Percentiles rank a stretch among this genome's conserved stretches.
These are phyloP conservation scores for Mesoclemmys tuberculata DNA, from an alignment of 2,113 vertebrate species.

Conservation along the genomic window DNA sequence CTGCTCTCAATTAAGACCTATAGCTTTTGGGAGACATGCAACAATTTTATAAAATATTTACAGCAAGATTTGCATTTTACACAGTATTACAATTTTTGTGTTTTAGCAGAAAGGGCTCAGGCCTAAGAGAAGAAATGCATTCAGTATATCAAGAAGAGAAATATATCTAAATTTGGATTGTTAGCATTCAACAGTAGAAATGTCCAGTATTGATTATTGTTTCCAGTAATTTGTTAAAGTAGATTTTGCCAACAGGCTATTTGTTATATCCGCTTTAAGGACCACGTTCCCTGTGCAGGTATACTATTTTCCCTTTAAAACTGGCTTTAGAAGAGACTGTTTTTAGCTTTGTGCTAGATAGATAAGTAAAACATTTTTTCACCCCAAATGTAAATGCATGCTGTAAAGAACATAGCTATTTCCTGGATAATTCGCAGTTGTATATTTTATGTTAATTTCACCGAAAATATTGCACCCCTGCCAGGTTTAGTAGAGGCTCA, in stretches of 20 bases:
- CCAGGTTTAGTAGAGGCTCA: conserved; percentile 86
- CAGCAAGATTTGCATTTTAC: conserved; percentile 86
- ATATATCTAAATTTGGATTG: conserved; percentile 58
- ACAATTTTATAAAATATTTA: conserved; percentile 91
- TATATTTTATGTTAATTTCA: conserved; percentile 91
- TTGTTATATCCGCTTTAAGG: conserved; percentile 51
- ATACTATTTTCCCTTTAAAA: conserved; percentile 75
- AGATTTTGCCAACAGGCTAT: conserved; percentile 55
- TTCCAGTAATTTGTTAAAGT: conserved; percentile 68
- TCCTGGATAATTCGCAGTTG: conserved; percentile 88
- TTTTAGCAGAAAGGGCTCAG: conserved; percentile 75
- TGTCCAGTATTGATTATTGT: conserved; percentile 47
- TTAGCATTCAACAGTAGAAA: conserved; percentile 44
- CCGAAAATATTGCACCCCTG: conserved; percentile 88
- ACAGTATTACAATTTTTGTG: conserved; percentile 80
- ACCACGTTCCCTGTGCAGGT: conserved; percentile 34
- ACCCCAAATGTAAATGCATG: conserved; percentile 78
- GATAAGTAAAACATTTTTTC: conserved; percentile 74
- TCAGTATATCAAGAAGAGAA: conserved; percentile 29
- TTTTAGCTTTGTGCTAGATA: conserved; percentile 74
- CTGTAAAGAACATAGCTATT: conserved; percentile 85
- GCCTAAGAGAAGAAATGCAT: conserved; percentile 71
- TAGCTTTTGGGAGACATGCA: conserved; percentile 87
- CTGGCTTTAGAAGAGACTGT: conserved; percentile 64
- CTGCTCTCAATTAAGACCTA: conserved; percentile 89